Conservation (phyloP, 2,888 invertebrate species). For the Amphimallon solstitiale region DNA sequence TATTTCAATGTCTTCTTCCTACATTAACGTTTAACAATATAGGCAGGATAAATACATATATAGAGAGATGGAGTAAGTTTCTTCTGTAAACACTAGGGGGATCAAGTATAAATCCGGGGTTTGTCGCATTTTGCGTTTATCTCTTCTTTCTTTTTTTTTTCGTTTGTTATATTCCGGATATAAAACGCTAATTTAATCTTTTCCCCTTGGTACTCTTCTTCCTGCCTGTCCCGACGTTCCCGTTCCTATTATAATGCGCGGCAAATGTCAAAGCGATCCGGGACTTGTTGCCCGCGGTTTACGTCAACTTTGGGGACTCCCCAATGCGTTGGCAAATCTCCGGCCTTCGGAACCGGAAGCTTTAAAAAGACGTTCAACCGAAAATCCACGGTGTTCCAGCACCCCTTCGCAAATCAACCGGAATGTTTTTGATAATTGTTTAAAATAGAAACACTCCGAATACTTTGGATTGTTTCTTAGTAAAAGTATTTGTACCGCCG, state of each 20-base stretch:
- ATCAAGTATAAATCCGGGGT: conserved; percentile 42
- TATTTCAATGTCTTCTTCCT: too few relatives aligned
- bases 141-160: conserved; percentile 38
- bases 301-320: conserved; percentile 46
- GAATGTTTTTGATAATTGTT: conserved; percentile 32
- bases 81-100: conserved; percentile 48
- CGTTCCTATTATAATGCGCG: conserved; percentile 48
- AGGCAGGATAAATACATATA: too few relatives aligned
- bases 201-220: conserved; percentile 41
- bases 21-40: too few relatives aligned
- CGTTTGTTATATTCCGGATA: conserved; percentile 44
- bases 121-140: conserved; percentile 51
- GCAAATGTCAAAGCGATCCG: conserved; percentile 49
- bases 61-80: conserved; percentile 46
- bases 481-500: not conserved
- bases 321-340: conserved; percentile 37
- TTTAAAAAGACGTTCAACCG: conserved; percentile 36
- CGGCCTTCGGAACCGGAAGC: conserved; percentile 30
- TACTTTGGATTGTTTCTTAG: conserved; percentile 26
- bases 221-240: not conserved
- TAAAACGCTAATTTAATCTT: conserved; percentile 57
- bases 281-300: conserved; percentile 60
- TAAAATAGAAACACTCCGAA: conserved; percentile 6
- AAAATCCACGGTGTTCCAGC: conserved; percentile 11
- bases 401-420: conserved; percentile 8